Base-by-base conservation (phyloP, 2,888 invertebrate genomes). In the Rosalia funebris region DNA sequence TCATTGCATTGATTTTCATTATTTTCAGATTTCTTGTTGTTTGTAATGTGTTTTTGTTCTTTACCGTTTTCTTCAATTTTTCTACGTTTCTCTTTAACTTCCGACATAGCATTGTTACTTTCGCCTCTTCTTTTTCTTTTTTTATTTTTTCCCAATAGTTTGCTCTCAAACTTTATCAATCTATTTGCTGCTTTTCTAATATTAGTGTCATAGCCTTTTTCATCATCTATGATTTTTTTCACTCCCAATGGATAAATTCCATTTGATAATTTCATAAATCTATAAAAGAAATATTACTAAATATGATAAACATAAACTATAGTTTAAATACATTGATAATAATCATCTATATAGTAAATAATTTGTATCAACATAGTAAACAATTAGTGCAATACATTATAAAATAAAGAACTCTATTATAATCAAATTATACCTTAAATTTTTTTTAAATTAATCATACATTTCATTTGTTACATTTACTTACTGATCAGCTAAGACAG, bases 211-310 rank as follows among this genome's bases (percentile, higher is more conserved):
- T 71, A 62, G 12, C 75, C 71, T n/a, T 71, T 61, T 44, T 72
- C 60, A 2, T 80, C 79, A 15, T 82, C 73, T 1, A 81, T 79
- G 56, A 88, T 78, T 59, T 82, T 64, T 50, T 86, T 85, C 1
- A 89, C 81, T 1, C 87, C 88, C 9, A 92, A 79, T 0, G 93
- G 93, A 79, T 91, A 92, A 55, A 83, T 80, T 4, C 89, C 89
- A 4, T 81, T 76, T 0, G 87, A 80, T 10, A 90, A 78, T 70
- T 84, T 81, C 63, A 83, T 83, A 75, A 89, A 90, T 42, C 90
- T 90, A 59, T 16, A 64, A 65, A 62, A 31, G 34, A 20, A 41
- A 50, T 17, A 47, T 9, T 50, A 20, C 37, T 5, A 25, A 25
- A 25, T 25, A 25, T n/a, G n/a, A n/a, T n/a, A n/a, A n/a, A n/a